Evolutionary conservation across 2,888 invertebrate species (phyloP).

Genomic region (Hymenopus coronatus): DNA sequence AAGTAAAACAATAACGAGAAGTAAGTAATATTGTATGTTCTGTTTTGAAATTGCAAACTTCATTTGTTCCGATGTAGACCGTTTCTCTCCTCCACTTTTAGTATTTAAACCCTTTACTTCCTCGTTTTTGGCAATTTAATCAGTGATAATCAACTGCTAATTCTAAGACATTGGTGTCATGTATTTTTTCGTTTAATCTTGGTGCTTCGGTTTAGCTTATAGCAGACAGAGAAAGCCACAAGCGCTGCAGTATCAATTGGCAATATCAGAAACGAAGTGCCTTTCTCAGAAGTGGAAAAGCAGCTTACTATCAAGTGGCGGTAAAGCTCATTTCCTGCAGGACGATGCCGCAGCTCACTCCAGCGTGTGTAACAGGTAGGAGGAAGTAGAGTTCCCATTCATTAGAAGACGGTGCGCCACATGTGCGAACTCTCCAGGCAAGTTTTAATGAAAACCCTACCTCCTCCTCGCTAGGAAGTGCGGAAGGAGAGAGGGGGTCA

Average conservation of each 20-base stretch:
- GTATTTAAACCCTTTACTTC: too few species aligned
- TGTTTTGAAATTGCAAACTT: too few species aligned
- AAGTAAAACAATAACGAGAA: too few species aligned
- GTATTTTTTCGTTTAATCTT: too few species aligned
- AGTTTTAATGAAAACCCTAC: not conserved
- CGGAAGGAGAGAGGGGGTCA: not conserved
- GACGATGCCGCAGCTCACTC: not conserved
- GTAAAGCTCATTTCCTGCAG: not conserved
- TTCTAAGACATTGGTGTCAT: too few species aligned
- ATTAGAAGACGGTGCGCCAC: not conserved
- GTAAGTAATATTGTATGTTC: too few species aligned
- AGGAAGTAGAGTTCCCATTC: not conserved
- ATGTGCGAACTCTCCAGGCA: not conserved
- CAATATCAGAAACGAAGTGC: not conserved
- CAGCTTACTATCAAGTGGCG: not conserved
- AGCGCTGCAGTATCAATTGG: too few species aligned
- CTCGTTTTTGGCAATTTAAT: too few species aligned
- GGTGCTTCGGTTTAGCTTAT: too few species aligned
- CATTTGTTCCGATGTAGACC: too few species aligned
- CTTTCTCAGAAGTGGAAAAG: not conserved
- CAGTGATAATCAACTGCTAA: too few species aligned
- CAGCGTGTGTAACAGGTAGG: not conserved
- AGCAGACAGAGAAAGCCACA: not conserved
- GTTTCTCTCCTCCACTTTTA: too few species aligned
- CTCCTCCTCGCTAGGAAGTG: not conserved